A percentile compares a stretch with the other conserved stretches of the same genome.
Conservation (phyloP, 1,140 invertebrate genomes). For the Portunus trituberculatus region DNA sequence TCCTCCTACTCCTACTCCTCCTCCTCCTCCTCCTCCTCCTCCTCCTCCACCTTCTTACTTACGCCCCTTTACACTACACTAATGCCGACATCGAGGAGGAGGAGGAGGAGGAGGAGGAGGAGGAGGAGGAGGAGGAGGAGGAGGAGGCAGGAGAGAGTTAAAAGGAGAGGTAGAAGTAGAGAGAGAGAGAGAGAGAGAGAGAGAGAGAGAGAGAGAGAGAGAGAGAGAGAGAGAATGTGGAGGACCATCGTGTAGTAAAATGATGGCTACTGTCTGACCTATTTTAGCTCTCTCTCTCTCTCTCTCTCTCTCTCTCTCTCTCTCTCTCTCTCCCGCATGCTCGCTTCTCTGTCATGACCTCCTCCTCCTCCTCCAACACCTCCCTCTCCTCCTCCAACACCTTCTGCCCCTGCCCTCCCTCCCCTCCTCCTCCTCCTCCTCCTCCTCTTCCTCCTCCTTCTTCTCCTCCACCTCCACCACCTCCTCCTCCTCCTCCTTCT, state of each 20-base stretch:
- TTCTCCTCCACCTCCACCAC: neutral
- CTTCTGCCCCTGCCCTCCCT: neutral
- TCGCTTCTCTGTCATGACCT: neutral
- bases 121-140: neutral
- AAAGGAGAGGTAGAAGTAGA: neutral
- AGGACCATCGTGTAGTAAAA: neutral
- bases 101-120: neutral
- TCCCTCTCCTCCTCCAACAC: neutral
- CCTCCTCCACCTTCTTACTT: neutral
- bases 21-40: neutral
- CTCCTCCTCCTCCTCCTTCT: neutral
- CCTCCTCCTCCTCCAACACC: neutral
- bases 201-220: slow-evolving; percentile 2
- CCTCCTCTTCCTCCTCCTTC: neutral
- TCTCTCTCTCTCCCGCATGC: neutral
- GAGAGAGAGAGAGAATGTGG: neutral
- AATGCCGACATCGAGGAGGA: neutral
- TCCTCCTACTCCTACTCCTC: neutral
- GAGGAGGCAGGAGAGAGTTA: neutral
- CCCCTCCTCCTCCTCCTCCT: neutral
- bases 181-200: neutral
- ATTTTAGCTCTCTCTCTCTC: neutral
- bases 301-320: neutral
- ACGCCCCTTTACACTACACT: neutral
- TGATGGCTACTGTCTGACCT: neutral